Base-by-base conservation (phyloP, 2,797 vertebrate species). In the Channallabes apus region DNA sequence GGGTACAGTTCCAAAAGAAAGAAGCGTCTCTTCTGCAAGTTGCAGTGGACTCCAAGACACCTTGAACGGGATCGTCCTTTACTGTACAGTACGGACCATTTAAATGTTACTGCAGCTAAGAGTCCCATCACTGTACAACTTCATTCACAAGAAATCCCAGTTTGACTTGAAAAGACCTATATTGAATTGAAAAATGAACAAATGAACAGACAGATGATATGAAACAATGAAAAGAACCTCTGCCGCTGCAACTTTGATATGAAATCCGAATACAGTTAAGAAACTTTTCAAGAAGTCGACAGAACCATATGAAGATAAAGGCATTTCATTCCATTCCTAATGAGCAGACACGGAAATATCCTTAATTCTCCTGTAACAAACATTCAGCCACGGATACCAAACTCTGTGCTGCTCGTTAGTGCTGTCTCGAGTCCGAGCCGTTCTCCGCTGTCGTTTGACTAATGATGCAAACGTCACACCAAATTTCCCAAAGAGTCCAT, bases 401-500 rank as follows among this genome's bases (percentile, higher is more conserved):
- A n/a, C 59, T 65, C 15, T 6, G 18, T 12, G 14, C 75, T 18
- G 80, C 68, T 61, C 27, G 68, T 73, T 61, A 82, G 68, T 17
- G 29, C 68, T 22, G 81, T 35, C 32, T 41, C 27, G 15, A 81
- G 79, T 65, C 78, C n/a, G 51, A 61, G 75, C 3, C 3, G 18
- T 59, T 75, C 27, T 41, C 58, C 14, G 35, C 20, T 65, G 38
- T 65, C 78, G 29, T 83, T 51, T 75, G 58, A 73, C 24, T 22
- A 46, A 73, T 75, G 56, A 62, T 51, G 35, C 69, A 62, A 62
- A 86, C 5, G 38, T 7, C 67, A 83, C 46, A n/a, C 68, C 67
- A 46, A 35, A 24, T 83, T 83, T 86, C 73, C 46, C 11, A 17
- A 72, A 51, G 20, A 79, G 56, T 83, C 54, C 29, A 35, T 83